Evolutionary conservation across 2,888 invertebrate genomes (phyloP).

Genomic region (Drosophila recens): DNA sequence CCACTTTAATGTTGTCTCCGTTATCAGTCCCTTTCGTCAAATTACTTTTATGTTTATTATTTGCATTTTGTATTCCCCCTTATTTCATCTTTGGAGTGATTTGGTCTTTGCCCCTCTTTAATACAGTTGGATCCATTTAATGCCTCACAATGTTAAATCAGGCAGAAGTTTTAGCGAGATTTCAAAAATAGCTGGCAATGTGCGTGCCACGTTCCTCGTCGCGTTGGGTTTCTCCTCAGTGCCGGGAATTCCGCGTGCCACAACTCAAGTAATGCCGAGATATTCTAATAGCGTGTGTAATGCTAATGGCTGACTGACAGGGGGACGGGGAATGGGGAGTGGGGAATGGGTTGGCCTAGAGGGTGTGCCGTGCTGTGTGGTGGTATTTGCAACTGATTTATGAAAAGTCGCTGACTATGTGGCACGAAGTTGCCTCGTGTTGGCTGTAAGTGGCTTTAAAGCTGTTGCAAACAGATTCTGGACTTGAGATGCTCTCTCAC

Average conservation of each 20-base stretch:
- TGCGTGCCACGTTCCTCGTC: slow-evolving; percentile 48
- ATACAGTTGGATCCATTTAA: slow-evolving; percentile 38
- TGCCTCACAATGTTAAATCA: slow-evolving; percentile 69
- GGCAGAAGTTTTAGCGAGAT: slow-evolving; percentile 72
- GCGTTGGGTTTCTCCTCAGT: neutral
- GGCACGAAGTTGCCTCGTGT: slow-evolving; percentile 11
- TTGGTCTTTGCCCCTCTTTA: neutral
- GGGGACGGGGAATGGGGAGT: neutral
- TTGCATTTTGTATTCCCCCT: slow-evolving; percentile 57
- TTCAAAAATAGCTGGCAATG: slow-evolving; percentile 68
- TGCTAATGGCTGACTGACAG: slow-evolving; percentile 67
- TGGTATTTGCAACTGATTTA: slow-evolving; percentile 69
- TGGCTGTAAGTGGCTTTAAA: slow-evolving; percentile 29
- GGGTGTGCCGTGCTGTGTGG: slow-evolving; percentile 15
- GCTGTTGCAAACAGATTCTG: slow-evolving; percentile 1
- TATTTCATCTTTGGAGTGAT: slow-evolving; percentile 42
- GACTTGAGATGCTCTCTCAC: neutral
- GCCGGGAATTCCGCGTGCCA: slow-evolving; percentile 31
- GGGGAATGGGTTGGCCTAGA: neutral
- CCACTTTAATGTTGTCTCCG: neutral
- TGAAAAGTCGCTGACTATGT: slow-evolving; percentile 53
- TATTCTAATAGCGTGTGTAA: slow-evolving; percentile 79
- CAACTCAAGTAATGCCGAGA: slow-evolving; percentile 69
- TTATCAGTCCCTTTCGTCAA: neutral
- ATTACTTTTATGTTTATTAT: slow-evolving; percentile 61